Percentiles rank a stretch among this genome's conserved stretches.
These are phyloP conservation scores for Triplophysa tibetana DNA, from an alignment of 2,113 vertebrate species.

Conservation along the genomic window DNA sequence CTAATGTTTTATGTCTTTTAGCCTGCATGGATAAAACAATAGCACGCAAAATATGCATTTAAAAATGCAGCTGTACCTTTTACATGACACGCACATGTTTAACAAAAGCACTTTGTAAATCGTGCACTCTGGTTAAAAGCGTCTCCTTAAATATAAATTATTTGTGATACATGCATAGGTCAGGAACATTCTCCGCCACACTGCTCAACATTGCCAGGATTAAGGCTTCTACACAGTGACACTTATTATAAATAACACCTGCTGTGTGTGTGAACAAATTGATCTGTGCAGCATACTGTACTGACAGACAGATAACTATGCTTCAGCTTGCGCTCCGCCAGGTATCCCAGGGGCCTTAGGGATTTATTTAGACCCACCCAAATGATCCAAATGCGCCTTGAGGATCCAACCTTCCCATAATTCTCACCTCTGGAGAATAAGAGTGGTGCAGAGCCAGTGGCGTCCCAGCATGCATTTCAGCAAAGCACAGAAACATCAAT, in stretches of 20 bases:
- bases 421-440: slow-evolving; percentile 46
- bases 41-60: slow-evolving; percentile 15
- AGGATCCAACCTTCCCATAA: slow-evolving; percentile 46
- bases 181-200: background rate
- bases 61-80: slow-evolving; percentile 1
- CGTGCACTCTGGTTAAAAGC: background rate
- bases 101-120: slow-evolving; percentile 14
- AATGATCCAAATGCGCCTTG: slow-evolving; percentile 26
- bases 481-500: slow-evolving; percentile 53
- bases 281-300: slow-evolving; percentile 10
- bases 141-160: slow-evolving; percentile 8
- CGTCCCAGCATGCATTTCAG: slow-evolving; percentile 51
- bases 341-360: slow-evolving; percentile 44
- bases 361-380: slow-evolving; percentile 40
- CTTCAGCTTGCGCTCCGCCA: slow-evolving; percentile 34
- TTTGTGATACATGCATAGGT: background rate
- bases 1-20: too few relatives aligned
- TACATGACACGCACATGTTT: background rate
- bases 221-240: background rate
- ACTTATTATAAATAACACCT: background rate
- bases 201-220: background rate
- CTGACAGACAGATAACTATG: slow-evolving; percentile 29
- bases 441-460: slow-evolving; percentile 46
- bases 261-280: background rate
- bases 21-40: background rate